phyloP scores from a whole-genome alignment of 2,113 vertebrate species.

The Rhipidura dahli region DNA sequence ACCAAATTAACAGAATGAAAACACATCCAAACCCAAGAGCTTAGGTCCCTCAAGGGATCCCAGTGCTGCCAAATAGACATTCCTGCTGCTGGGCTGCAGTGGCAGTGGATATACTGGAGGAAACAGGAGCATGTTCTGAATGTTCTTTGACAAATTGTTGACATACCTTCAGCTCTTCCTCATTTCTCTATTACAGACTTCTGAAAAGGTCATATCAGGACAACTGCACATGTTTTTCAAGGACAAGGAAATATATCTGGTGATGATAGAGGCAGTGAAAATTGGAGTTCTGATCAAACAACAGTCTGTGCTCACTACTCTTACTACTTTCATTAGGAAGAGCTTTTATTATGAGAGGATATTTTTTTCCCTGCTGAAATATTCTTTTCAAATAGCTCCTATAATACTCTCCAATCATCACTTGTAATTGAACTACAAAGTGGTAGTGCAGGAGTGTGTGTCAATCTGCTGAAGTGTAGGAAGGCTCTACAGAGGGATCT shows the following conservation, averaged over 20 bases:
- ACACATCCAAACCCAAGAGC: neutral
- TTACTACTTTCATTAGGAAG: neutral
- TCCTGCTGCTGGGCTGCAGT: neutral
- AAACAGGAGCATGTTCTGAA: neutral
- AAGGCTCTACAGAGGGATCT: neutral
- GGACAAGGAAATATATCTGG: neutral
- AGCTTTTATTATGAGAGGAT: neutral
- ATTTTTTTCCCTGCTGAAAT: neutral
- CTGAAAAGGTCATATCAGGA: neutral
- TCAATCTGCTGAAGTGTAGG: neutral
- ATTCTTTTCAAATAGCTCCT: neutral
- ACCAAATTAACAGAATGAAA: neutral
- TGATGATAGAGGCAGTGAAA: neutral
- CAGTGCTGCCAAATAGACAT: neutral
- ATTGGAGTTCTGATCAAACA: neutral
- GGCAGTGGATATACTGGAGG: neutral
- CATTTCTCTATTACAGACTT: neutral
- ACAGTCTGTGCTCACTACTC: neutral
- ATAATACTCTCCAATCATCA: neutral
- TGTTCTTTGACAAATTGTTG: fast-evolving
- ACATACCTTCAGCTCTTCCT: neutral
- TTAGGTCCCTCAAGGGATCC: neutral
- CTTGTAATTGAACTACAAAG: neutral
- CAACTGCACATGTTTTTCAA: neutral
- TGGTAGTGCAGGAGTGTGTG: neutral